These are phyloP conservation scores for Patiria pectinifera DNA, from an alignment of 53 echinoderm and acorn worm genomes.

Conservation along the genomic window DNA sequence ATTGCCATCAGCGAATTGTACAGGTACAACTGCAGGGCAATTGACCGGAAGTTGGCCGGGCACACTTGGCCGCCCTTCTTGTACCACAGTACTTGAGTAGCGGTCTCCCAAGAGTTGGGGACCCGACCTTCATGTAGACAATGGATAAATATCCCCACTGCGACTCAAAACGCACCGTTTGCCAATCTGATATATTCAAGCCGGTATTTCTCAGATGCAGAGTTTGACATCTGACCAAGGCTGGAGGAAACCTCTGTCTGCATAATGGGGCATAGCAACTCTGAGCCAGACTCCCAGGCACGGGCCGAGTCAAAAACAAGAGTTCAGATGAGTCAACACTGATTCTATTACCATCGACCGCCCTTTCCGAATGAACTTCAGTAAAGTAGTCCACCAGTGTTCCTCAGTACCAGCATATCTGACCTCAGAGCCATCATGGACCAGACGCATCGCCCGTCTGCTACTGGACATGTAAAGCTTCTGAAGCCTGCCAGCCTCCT, in stretches of 20 bases:
- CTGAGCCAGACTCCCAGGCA: neutral
- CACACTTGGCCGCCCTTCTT: constrained; percentile 46
- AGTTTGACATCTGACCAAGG: constrained; percentile 21
- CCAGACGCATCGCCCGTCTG: constrained; percentile 5
- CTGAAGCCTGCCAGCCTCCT: neutral
- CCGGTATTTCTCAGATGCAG: neutral
- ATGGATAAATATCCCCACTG: constrained; percentile 1
- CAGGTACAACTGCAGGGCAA: too few species aligned
- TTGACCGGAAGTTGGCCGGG: too few species aligned
- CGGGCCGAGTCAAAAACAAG: constrained; percentile 10
- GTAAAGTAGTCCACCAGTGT: constrained; percentile 16
- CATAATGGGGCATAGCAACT: neutral
- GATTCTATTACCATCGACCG: neutral
- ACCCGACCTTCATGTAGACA: constrained; percentile 35
- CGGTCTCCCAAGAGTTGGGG: constrained; percentile 52
- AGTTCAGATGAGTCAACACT: neutral
- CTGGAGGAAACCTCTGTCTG: neutral
- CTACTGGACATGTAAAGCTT: constrained; percentile 22
- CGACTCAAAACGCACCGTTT: constrained; percentile 15
- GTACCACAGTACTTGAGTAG: constrained; percentile 31
- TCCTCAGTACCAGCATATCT: neutral
- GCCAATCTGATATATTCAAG: constrained; percentile 31
- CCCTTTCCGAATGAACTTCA: neutral
- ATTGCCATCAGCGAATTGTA: neutral
- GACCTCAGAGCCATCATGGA: constrained; percentile 39